Evolutionary conservation across 2,797 vertebrate genomes (phyloP), one percentile per base, ranked within the genome.

Genomic region (Xerus rutilus): DNA sequence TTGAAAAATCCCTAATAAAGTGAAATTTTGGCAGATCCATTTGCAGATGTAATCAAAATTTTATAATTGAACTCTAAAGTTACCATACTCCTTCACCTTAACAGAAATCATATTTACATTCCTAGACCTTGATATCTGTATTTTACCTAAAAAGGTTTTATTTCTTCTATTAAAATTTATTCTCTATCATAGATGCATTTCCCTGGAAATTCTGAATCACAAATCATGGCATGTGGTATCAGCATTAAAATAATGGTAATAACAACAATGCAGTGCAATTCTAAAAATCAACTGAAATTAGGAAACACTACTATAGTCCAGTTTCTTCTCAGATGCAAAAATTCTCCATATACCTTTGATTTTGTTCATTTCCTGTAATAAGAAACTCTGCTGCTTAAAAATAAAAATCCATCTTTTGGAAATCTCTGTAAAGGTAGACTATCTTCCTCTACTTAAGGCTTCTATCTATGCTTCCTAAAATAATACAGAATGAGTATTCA

Each of bases 171-270:
- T 39, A 69, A 92, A 92, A 81, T 0, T 18, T 72, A 69, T 64
- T 91, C 79, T 69, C 23, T 4, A 82, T 39, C 17, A 86, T 2
- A 82, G 62, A 85, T 64, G 3, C 7, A 84, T 64, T 21, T 86
- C 81, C n/a, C 88, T 90, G 57, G 62, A 17, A 28, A 62, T 83
- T 86, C 17, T 91, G 43, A 74, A 35, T 96, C 20, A 70, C 76
- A 83, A 86, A 74, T 7, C 30, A 45, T 30, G 4, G 21, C 3
- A 4, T 69, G 15, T 81, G 11, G 9, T 1, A 43, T 73, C 20
- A 95, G 57, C 72, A 70, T 67, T 82, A 74, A 95, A 96, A 92
- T 78, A 64, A 91, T 8, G 43, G 10, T 59, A 69, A 73, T 45
- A 59, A 47, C 11, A 92, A 47, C 5, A 23, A 32, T 2, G 64